Evolutionary conservation across 2,113 vertebrate genomes (phyloP), one percentile per base, ranked within the genome.

Genomic region (Astur gentilis): DNA sequence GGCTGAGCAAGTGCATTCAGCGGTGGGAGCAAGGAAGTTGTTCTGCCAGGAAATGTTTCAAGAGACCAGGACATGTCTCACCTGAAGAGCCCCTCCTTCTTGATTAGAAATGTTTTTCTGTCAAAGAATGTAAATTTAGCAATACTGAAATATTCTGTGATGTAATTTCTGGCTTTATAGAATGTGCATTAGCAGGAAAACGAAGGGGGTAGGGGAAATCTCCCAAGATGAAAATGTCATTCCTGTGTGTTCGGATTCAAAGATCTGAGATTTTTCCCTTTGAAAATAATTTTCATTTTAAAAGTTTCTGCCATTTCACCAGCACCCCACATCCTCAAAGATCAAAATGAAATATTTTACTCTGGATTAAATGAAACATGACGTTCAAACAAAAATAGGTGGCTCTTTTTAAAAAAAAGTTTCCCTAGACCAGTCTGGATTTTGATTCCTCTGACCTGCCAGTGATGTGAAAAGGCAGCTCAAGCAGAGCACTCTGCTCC

Each of bases 131-230:
- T 25, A 38, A 49, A 76, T 49, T 38, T 38, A 65, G 57, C 16
- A n/a, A 27, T 13, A 13, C 9, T 47, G 57, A 76, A 82, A 71
- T 78, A 71, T 9, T 50, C 50, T 29, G 45, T 45, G 38, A 54
- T 54, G 42, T 17, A 10, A 31, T 57, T 75, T 45, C 61, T 75
- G 57, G 16, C n/a, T 89, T 62, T 72, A 4, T 34, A 65, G 86
- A 12, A 61, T 21, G 34, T 62, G 18, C 10, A 12, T 67, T 71
- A 54, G 21, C n/a, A 87, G 73, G 58, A 66, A 78, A 95, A 89
- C 1, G 2, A 70, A 54, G 31, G 2, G 2, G 25, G 25, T 0
- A 1, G 10, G 29, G 36, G 40, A 66, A 54, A 58, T 19, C 6
- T 72, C 44, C 54, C 15, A n/a, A 49, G 40, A 42, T 34, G 44